Evolutionary conservation across 2,797 vertebrate genomes (phyloP), one percentile per base, ranked within the genome.

Genomic region (Allobates femoralis): DNA sequence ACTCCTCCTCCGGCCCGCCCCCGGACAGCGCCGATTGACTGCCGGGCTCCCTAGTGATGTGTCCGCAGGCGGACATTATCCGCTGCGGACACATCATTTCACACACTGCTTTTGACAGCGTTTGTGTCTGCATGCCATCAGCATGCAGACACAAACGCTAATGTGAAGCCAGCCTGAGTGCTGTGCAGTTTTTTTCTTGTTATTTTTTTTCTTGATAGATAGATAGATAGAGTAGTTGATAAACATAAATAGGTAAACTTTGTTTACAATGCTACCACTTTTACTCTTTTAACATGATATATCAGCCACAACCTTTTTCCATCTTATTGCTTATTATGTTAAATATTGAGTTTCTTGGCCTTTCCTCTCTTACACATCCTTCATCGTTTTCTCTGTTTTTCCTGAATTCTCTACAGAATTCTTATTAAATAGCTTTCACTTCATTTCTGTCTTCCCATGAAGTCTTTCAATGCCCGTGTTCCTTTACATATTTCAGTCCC

Each of bases 401-500:
- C 18, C 3, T 73, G 34, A 56, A 34, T 73, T 67, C 60, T 26
- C 79, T 46, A 81, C 23, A 66, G 66, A 74, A 19, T 74, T 69
- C 14, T 19, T 19, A 50, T 81, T 55, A 81, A 81, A 71, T 46
- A 46, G 21, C 14, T 18, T 66, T 80, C 58, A 80, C 75, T 77
- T 64, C 55, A 64, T 55, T 69, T 81, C 46, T 69, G 51, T 53
- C 30, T 69, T 56, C 75, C 21, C 51, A 60, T 83, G 67, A 74
- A 60, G 53, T 26, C 26, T 62, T 83, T 75, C 69, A 83, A 56
- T 75, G 15, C 28, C 26, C 19, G 16, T 16, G 7, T 60, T 26
- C 69, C 23, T 75, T 51, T 37, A 46, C 56, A 83, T 74, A 83
- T 83, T 7, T 60, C 81, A 46, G 51, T 55, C 67, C 50, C 51